Conservation (phyloP, 2,797 vertebrate species). For the Cyclopterus lumpus region DNA sequence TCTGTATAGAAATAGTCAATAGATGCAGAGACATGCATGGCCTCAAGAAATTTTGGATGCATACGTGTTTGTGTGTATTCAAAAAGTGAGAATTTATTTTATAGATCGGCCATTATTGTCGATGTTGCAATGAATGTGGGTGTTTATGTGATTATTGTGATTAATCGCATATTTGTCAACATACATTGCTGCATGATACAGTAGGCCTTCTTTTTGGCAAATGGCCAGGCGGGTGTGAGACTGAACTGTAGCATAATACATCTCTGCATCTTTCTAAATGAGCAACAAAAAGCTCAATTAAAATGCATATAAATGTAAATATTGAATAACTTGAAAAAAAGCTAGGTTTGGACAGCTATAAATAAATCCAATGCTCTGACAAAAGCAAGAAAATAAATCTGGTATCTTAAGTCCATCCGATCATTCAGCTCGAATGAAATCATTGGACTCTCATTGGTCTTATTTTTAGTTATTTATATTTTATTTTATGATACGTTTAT, state of each 20-base stretch:
- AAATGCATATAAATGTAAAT: background rate
- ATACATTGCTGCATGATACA: too few relatives aligned
- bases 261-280: background rate
- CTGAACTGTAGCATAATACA: background rate
- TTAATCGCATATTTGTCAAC: background rate
- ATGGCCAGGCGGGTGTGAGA: background rate
- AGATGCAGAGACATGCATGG: conserved; percentile 24
- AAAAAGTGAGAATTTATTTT: background rate
- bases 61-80: conserved; percentile 5
- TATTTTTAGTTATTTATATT: background rate
- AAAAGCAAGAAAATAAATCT: background rate
- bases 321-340: background rate
- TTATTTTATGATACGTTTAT: background rate
- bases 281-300: background rate
- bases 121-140: background rate
- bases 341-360: background rate
- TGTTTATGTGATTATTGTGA: background rate
- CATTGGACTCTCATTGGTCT: background rate
- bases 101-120: background rate
- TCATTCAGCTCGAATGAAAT: background rate
- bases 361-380: background rate
- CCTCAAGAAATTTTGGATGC: conserved; percentile 13
- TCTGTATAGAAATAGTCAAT: conserved; percentile 19
- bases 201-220: background rate
- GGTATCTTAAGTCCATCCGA: background rate